Evolutionary conservation across 2,888 invertebrate species (phyloP).

Genomic region (Folsomia candida): DNA sequence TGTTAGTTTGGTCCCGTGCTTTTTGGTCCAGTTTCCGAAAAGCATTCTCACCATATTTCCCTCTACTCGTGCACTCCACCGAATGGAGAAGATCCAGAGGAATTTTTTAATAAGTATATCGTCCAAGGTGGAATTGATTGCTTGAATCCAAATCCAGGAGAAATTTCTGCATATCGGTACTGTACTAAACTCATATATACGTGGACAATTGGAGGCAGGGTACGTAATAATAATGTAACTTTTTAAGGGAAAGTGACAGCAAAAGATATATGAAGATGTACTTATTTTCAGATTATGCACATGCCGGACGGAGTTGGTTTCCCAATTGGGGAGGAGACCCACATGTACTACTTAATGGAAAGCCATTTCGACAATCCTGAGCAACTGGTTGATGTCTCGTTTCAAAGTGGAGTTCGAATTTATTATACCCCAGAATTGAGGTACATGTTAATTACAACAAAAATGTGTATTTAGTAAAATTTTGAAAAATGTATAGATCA

Average conservation of each 20-base stretch:
- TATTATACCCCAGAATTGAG: constrained; percentile 1
- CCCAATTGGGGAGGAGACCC: background rate
- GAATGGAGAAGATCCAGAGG: constrained; percentile 11
- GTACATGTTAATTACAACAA: background rate
- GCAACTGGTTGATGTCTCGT: background rate
- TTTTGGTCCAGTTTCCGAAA: background rate
- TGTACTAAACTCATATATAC: background rate
- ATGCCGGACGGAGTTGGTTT: constrained; percentile 10
- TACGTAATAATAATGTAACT: too few species aligned
- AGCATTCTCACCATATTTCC: constrained; percentile 4
- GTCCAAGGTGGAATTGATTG: constrained; percentile 19
- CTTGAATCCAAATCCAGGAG: background rate
- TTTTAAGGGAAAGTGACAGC: too few species aligned
- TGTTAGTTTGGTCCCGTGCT: background rate
- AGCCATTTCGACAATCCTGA: constrained; percentile 5
- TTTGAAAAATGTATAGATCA: constrained; percentile 58
- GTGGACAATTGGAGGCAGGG: constrained; percentile 5
- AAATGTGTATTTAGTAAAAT: too few species aligned
- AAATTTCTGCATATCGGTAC: background rate
- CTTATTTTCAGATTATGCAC: too few species aligned
- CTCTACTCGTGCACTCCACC: constrained; percentile 18
- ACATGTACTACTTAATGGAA: background rate
- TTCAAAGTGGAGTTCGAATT: background rate
- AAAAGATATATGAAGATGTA: too few species aligned
- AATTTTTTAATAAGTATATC: constrained; percentile 15